A percentile compares a stretch with the other conserved stretches of the same genome.
Evolutionary conservation across 2,888 invertebrate species (phyloP).

Genomic region (Iselma pallidipennis): DNA sequence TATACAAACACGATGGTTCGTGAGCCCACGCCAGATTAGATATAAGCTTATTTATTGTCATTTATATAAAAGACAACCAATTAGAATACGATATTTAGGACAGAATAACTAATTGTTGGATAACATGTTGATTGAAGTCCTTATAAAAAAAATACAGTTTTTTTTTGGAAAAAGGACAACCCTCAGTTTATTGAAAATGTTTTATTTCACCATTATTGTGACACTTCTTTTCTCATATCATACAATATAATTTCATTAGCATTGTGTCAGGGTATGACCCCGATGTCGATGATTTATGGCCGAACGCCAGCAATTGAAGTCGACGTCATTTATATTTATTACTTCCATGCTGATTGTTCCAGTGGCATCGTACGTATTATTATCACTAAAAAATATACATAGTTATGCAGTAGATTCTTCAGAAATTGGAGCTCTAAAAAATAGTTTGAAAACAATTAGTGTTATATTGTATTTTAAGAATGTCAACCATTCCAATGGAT

Average conservation of each 20-base stretch:
- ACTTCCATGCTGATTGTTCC: constrained; percentile 19
- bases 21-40: constrained; percentile 5
- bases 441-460: no score
- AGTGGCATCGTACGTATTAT: constrained; percentile 3
- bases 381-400: neutral
- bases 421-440: no score
- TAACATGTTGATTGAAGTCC: constrained; percentile 26
- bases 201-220: constrained; percentile 33
- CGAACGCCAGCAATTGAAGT: constrained; percentile 42
- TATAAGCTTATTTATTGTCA: constrained; percentile 12
- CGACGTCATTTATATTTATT: constrained; percentile 48
- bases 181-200: neutral
- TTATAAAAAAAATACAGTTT: neutral
- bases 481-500: constrained; percentile 6
- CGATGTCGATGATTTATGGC: constrained; percentile 43
- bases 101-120: constrained; percentile 36
- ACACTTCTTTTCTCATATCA: constrained; percentile 37
- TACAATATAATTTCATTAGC: constrained; percentile 33
- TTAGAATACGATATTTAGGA: constrained; percentile 40
- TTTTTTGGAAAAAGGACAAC: neutral
- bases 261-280: constrained; percentile 37
- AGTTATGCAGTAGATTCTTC: no score
- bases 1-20: constrained; percentile 8
- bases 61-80: constrained; percentile 28
- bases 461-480: neutral